phyloP scores from a whole-genome alignment of 1,140 invertebrate species.

The Potamilus streckersoni region DNA sequence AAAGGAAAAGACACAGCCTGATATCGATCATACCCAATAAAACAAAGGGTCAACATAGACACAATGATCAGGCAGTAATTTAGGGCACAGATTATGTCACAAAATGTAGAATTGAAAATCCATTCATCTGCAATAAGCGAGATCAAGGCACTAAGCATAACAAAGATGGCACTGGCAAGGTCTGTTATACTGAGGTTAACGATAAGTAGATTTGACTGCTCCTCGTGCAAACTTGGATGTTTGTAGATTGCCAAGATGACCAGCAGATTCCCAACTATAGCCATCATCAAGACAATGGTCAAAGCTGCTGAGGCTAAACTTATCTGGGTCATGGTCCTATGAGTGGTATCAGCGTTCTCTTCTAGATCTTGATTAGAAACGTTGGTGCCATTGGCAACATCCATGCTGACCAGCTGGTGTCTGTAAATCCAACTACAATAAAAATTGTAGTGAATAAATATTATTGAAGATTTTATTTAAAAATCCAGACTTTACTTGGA shows the following conservation, averaged over 20 bases:
- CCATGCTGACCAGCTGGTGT: no score
- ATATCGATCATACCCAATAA: constrained; percentile 63
- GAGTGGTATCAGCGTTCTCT: not conserved
- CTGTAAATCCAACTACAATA: no score
- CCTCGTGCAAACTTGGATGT: constrained; percentile 43
- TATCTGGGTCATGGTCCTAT: constrained; percentile 23
- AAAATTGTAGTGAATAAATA: no score
- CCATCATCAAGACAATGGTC: constrained; percentile 40
- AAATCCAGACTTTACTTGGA: no score
- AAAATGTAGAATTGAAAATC: constrained; percentile 43
- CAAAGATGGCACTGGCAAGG: constrained; percentile 49
- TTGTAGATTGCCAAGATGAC: constrained; percentile 51
- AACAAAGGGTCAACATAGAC: constrained; percentile 65
- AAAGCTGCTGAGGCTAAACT: constrained; percentile 33
- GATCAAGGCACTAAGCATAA: constrained; percentile 57
- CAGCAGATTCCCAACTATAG: constrained; percentile 53
- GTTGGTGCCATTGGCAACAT: not conserved
- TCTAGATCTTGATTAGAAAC: not conserved
- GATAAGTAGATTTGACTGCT: constrained; percentile 56
- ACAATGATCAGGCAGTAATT: constrained; percentile 67
- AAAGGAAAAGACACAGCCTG: constrained; percentile 58
- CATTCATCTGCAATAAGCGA: constrained; percentile 46
- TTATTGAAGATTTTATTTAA: no score
- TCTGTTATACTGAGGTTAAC: constrained; percentile 63
- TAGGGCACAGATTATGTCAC: constrained; percentile 53